These are phyloP conservation scores for Clamator glandarius DNA, from an alignment of 2,797 vertebrate genomes.

Conservation along the genomic window DNA sequence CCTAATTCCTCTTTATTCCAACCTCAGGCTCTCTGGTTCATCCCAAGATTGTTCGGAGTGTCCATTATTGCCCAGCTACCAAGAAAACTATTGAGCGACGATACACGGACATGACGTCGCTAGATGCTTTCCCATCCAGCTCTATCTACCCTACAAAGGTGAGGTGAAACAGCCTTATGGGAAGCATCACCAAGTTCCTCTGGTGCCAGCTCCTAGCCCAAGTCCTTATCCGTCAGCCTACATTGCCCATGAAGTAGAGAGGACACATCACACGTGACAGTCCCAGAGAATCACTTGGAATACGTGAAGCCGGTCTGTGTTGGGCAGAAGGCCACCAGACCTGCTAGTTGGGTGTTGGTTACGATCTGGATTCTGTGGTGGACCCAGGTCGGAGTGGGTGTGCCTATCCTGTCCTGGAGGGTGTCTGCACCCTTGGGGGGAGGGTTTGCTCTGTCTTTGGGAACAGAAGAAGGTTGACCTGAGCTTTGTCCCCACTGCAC, in stretches of 20 bases:
- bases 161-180: not conserved
- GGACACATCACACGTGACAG: accelerated
- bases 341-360: not conserved
- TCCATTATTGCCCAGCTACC: slow-evolving; percentile 96
- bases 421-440: not conserved
- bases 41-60: slow-evolving; percentile 94
- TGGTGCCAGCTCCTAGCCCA: not conserved
- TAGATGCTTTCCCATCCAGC: slow-evolving; percentile 93
- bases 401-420: too few relatives aligned
- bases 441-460: not conserved
- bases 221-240: not conserved
- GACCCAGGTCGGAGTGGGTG: accelerated
- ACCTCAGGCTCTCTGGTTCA: slow-evolving; percentile 92
- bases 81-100: slow-evolving; percentile 96
- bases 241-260: not conserved
- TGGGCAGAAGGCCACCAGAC: not conserved
- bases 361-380: not conserved
- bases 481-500: not conserved
- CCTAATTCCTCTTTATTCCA: not conserved
- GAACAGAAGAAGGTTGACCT: not conserved
- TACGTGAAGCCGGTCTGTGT: not conserved
- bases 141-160: slow-evolving; percentile 97
- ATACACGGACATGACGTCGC: slow-evolving; percentile 93
- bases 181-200: not conserved
- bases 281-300: not conserved